phyloP scores from a whole-genome alignment of 2,113 vertebrate species.

The Erinaceus europaeus region DNA sequence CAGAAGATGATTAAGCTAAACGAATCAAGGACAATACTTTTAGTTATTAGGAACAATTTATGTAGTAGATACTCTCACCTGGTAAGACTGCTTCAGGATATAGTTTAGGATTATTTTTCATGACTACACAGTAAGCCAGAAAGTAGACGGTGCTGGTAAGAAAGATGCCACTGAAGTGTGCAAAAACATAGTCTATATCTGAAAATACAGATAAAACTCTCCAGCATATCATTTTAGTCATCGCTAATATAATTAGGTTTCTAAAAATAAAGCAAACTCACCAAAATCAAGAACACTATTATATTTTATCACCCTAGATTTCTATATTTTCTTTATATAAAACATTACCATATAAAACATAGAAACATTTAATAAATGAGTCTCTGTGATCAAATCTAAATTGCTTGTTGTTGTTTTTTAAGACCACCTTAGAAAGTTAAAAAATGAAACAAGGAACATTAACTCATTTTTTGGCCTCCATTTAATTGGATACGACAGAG shows the following conservation, averaged over 20 bases:
- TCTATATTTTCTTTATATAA: neutral
- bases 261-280: slow-evolving; percentile 25
- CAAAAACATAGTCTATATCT: slow-evolving; percentile 94
- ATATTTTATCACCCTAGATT: neutral
- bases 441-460: neutral
- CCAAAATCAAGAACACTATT: neutral
- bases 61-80: slow-evolving; percentile 78
- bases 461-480: no score
- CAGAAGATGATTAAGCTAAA: neutral
- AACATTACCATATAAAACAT: neutral
- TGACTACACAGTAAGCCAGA: slow-evolving; percentile 86
- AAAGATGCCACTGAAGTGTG: slow-evolving; percentile 90
- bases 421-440: neutral
- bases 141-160: slow-evolving; percentile 91
- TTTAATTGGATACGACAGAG: no score
- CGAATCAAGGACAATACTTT: neutral
- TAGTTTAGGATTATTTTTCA: slow-evolving; percentile 87
- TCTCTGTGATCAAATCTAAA: neutral
- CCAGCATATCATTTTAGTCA: neutral
- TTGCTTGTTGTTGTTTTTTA: neutral
- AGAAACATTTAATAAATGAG: neutral
- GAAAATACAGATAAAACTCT: slow-evolving; percentile 68
- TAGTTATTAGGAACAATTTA: neutral
- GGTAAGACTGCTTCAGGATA: slow-evolving; percentile 89
- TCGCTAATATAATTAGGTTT: neutral